Base-by-base conservation (phyloP, 1,140 invertebrate genomes). In the Ooceraea biroi region DNA sequence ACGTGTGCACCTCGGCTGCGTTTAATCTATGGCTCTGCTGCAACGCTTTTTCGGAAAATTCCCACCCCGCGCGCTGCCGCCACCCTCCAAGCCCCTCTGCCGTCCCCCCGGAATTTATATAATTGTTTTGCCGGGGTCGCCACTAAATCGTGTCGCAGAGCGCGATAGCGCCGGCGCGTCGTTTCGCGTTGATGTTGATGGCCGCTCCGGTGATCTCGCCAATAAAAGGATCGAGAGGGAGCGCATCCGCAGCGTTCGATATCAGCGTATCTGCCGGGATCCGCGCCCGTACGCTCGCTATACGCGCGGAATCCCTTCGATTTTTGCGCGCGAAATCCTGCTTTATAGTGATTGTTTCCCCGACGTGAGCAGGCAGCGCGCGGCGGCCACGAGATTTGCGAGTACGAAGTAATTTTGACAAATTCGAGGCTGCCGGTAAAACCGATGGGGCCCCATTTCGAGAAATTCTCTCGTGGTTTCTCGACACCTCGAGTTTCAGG, bases 51-150 rank as follows among this genome's bases (percentile, higher is more conserved):
- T 92, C 91, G 50, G 89, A 92, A 93, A 94, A 94, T 93, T 93
- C 88, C 88, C 72, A 76, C 74, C 77, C 83, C 50, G 17, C 22
- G 36, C 46, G 3, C 25, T 71, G 17, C 78, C 12, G 41, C 44
- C 19, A n/a, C n/a, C 44, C 55, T 48, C 17, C 25, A n/a, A 25
- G 60, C 14, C 27, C 44, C 50, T 69, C 71, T 30, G 36, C 25
- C 57, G 50, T 63, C 48, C 76, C 85, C 77, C 74, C 76, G 89
- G 90, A 94, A 94, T 94, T 93, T 94, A 94, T 94, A 93, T 94
- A 94, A 94, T 94, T 94, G 93, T 94, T 94, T 94, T 93, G 91
- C 92, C 89, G 86, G 91, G 89, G 65, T 90, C 88, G 91, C 77
- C 93, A 91, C 87, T 93, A 94, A 94, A 94, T 94, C 87, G 83